A percentile compares a stretch with the other conserved stretches of the same genome.
These are phyloP conservation scores for Cacoxenus indagator DNA, from an alignment of 2,888 invertebrate species.

Conservation along the genomic window DNA sequence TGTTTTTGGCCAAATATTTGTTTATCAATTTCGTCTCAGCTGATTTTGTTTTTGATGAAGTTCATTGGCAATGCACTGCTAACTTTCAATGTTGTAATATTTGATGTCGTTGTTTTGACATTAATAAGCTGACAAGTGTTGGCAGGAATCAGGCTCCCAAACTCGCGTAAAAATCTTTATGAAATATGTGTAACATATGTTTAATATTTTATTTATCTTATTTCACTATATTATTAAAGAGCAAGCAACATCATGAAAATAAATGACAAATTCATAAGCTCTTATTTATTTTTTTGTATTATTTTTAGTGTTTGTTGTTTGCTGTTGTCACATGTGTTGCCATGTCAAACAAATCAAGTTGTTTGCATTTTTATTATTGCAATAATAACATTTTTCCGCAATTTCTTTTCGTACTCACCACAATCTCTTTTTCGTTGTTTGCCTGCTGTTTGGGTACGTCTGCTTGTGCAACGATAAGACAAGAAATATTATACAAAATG, in stretches of 20 bases:
- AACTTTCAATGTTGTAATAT: neutral
- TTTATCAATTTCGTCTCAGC: slow-evolving; percentile 56
- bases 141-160: too few species aligned
- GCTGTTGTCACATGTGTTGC: slow-evolving; percentile 7
- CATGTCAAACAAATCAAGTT: slow-evolving; percentile 45
- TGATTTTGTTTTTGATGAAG: slow-evolving; percentile 64
- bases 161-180: neutral
- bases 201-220: neutral
- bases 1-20: slow-evolving; percentile 40
- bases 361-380: slow-evolving; percentile 59
- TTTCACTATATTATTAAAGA: neutral
- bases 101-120: too few species aligned
- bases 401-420: too few species aligned
- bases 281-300: neutral
- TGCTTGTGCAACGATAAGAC: neutral
- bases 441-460: neutral
- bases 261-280: slow-evolving; percentile 58
- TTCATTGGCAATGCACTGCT: slow-evolving; percentile 25
- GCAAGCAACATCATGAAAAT: slow-evolving; percentile 27
- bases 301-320: too few species aligned
- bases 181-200: slow-evolving; percentile 15
- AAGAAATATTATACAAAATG: neutral
- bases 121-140: slow-evolving; percentile 11
- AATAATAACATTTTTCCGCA: slow-evolving; percentile 23
- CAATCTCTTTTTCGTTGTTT: neutral